Percentiles rank a stretch among this genome's conserved stretches.
These are phyloP conservation scores for Arbacia lixula DNA, from an alignment of 53 echinoderm and acorn worm species.

Conservation along the genomic window DNA sequence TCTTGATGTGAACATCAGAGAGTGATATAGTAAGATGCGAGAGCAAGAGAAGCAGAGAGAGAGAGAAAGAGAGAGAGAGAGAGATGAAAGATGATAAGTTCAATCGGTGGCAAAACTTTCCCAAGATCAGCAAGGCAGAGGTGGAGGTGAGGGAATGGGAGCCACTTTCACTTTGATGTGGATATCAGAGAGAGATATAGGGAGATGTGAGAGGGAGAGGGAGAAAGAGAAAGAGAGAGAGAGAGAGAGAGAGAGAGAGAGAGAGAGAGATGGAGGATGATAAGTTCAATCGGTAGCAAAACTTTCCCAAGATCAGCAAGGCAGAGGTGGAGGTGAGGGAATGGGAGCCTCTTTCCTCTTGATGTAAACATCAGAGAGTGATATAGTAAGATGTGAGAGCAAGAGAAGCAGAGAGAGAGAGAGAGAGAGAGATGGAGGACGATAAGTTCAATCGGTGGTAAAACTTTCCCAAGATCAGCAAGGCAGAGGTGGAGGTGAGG, in stretches of 20 bases:
- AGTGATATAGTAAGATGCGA: too few relatives aligned
- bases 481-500: constrained; percentile 70
- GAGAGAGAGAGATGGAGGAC: constrained; percentile 74
- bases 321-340: constrained; percentile 73
- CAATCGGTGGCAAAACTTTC: constrained; percentile 73
- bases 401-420: too few relatives aligned
- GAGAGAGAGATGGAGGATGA: constrained; percentile 79
- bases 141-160: constrained; percentile 58
- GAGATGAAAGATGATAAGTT: constrained; percentile 78
- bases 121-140: constrained; percentile 66
- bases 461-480: constrained; percentile 67
- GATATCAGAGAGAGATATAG: too few relatives aligned
- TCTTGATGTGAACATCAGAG: too few relatives aligned
- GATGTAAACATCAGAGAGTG: too few relatives aligned
- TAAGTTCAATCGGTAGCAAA: constrained; percentile 73
- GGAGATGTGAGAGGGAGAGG: too few relatives aligned
- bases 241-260: too few relatives aligned
- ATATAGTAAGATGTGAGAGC: too few relatives aligned
- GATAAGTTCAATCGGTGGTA: constrained; percentile 77
- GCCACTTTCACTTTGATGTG: too few relatives aligned
- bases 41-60: too few relatives aligned
- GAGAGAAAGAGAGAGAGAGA: constrained; percentile 66
- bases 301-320: constrained; percentile 67
- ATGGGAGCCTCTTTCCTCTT: too few relatives aligned
- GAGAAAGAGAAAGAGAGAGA: too few relatives aligned